Evolutionary conservation across 2,797 vertebrate species (phyloP), one percentile per base, ranked within the genome.

Genomic region (Melanotaenia parkinsoni): DNA sequence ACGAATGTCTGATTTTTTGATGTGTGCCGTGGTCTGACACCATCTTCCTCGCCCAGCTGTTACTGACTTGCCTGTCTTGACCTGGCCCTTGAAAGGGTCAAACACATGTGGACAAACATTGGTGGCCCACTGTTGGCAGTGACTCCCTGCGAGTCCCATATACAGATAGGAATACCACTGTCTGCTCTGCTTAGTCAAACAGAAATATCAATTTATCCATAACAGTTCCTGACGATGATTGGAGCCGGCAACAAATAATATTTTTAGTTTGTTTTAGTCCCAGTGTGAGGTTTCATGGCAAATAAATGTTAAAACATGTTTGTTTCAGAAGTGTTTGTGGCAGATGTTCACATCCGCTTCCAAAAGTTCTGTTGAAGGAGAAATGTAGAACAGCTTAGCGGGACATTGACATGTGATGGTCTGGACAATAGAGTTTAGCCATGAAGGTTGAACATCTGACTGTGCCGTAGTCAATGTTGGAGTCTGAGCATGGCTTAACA

Each of bases 41-140:
- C 86, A 67, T 92, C 90, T 88, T 80, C 89, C 92, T 90, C 77
- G 67, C 91, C 83, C 92, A 92, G 92, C 90, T 94, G 92, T 89
- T 91, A 71, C 85, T 76, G 86, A 77, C 76, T 76, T 70, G 90
- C 80, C 86, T 72, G 74, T 63, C 71, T 80, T 79, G 84, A 70
- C 84, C 84, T 35, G 84, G 68, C 78, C 85, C 78, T 76, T 56
- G 2, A 77, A 83, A 87, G 81, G 91, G 89, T 93, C 87, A 69
- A n/a, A 43, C 83, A 78, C 86, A 87, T 89, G 92, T 93, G 93
- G 91, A 87, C 86, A 91, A 92, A 94, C 91, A 94, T 82, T 83
- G 88, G 87, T 81, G 86, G 84, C 85, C 83, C 88, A 90, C 91
- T 86, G 91, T 89, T 85, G 90, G 88, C 88, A 74, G 67, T n/a